phyloP scores from a whole-genome alignment of 35 echinoderm and acorn worm genomes.

The Apostichopus japonicus region DNA sequence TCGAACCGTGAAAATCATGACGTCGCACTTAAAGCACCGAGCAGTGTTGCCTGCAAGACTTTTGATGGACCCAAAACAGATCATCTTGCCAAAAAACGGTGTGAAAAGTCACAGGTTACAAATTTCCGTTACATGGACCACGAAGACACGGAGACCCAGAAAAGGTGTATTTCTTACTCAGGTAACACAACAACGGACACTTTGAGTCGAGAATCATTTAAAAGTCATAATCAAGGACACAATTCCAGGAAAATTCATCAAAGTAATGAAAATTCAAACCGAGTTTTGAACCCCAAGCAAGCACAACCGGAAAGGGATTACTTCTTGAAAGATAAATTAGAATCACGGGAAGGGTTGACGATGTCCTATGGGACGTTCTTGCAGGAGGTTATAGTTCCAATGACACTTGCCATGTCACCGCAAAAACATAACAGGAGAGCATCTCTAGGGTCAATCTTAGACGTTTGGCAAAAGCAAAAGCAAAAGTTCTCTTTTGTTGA shows the following conservation, averaged over 20 bases:
- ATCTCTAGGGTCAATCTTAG: neutral
- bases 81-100: too few relatives aligned
- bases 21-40: too few relatives aligned
- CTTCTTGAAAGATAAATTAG: neutral
- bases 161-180: neutral
- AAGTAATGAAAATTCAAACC: neutral
- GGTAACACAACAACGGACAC: neutral
- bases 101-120: too few relatives aligned
- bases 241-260: neutral
- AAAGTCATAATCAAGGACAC: neutral
- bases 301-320: neutral
- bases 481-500: neutral
- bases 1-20: too few relatives aligned
- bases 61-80: too few relatives aligned
- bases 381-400: constrained; percentile 8
- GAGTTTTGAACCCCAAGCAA: neutral
- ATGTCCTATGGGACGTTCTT: neutral
- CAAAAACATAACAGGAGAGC: neutral
- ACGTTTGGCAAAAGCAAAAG: constrained; percentile 6
- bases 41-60: too few relatives aligned
- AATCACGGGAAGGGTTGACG: neutral
- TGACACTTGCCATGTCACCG: neutral
- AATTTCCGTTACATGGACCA: too few relatives aligned
- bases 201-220: neutral
- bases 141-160: neutral